Evolutionary conservation across 2,888 invertebrate genomes (phyloP), one percentile per base, ranked within the genome.

Genomic region (Pocota personata): DNA sequence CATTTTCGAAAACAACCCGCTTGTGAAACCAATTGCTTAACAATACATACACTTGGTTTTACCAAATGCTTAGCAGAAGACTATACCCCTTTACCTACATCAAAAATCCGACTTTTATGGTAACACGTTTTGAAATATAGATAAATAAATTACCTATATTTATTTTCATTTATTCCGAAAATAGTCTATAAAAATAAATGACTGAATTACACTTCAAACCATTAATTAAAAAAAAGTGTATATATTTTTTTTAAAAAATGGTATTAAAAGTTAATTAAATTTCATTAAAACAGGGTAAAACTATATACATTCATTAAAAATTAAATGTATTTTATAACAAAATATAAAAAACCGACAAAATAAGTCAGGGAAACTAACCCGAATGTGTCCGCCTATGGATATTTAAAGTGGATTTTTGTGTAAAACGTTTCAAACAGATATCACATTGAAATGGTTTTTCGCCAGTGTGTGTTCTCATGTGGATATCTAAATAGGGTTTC

Each of bases 401-500:
- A 93, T 95, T 95, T 91, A 95, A 93, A 92, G 95, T 95, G 93
- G 95, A 95, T 93, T 95, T 95, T 93, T 95, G 95, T 90, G 95
- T 95, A 93, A 95, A 95, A 92, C 95, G 94, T 93, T 95, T 95
- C 92, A 94, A 94, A 93, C 95, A 95, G 91, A 95, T 93, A 90
- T 94, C 94, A 92, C 95, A 95, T 93, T 94, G 94, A 93, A 95
- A 95, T 88, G 89, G 89, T 75, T 89, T 88, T 87, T 89, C 89
- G 35, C 89, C 89, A 32, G 96, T 96, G 93, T 96, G 96, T 82
- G 96, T 96, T 91, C 96, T 94, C 95, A 96, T 95, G 91, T 96
- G 96, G 72, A 96, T 96, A 93, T 96, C 96, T 88, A 96, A 93
- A 92, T 96, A 96, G 71, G 96, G 96, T 93, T 96, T 96, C 89